Evolutionary conservation across 2,888 invertebrate species (phyloP).

Genomic region (Monochamus alternatus): DNA sequence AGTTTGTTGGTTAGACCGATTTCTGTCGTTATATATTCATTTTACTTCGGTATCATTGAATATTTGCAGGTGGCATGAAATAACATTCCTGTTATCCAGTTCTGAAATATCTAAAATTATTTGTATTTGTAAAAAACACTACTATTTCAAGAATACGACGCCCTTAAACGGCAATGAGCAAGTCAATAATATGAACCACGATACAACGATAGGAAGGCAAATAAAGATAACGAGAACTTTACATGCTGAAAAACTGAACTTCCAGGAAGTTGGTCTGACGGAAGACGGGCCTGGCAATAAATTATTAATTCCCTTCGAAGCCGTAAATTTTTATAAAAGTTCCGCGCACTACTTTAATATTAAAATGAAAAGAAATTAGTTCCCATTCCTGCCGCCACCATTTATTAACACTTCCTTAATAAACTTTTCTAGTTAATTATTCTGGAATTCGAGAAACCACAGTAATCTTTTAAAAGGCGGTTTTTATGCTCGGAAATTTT

Average conservation of each 20-base stretch:
- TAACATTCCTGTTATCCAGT: too few relatives aligned
- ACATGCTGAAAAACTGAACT: neutral
- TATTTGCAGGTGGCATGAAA: too few relatives aligned
- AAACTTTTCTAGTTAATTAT: constrained; percentile 41
- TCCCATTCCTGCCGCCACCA: neutral
- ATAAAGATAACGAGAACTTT: neutral
- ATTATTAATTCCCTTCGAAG: neutral
- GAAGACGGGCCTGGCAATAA: neutral
- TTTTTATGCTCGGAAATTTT: constrained; percentile 40
- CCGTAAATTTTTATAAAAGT: neutral
- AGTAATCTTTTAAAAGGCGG: constrained; percentile 33
- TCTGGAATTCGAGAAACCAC: constrained; percentile 31
- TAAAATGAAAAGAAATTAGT: constrained; percentile 15
- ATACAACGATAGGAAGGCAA: neutral
- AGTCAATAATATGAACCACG: neutral
- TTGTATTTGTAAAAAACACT: too few relatives aligned
- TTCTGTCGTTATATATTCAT: too few relatives aligned
- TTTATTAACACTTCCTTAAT: constrained; percentile 36
- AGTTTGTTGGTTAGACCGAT: too few relatives aligned
- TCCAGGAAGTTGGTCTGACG: neutral
- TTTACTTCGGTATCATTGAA: too few relatives aligned
- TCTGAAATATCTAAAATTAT: too few relatives aligned
- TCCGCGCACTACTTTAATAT: neutral
- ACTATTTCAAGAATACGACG: too few relatives aligned
- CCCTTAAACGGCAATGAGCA: too few relatives aligned